phyloP scores from a whole-genome alignment of 1,140 invertebrate species.

The Apis cerana region DNA sequence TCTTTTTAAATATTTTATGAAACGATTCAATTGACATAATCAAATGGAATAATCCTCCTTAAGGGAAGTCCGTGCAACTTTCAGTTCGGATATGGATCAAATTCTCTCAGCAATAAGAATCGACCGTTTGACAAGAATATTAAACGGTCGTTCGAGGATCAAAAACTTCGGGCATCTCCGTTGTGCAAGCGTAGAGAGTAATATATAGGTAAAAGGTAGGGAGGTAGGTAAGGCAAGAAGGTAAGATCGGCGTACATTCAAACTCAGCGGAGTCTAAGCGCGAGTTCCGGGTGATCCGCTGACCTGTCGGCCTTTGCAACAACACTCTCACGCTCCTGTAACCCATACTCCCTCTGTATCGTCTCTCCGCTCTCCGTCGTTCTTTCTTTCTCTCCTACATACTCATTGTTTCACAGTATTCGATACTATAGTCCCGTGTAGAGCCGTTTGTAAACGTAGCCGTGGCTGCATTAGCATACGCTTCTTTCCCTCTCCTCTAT shows the following conservation, averaged over 20 bases:
- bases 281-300: conserved; percentile 82
- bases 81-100: background rate
- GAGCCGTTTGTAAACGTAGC: conserved; percentile 65
- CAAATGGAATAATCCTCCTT: too few species aligned
- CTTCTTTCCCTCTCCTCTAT: conserved; percentile 52
- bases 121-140: conserved; percentile 26
- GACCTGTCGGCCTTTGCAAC: conserved; percentile 82
- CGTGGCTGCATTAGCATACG: conserved; percentile 64
- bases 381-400: conserved; percentile 59
- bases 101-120: background rate
- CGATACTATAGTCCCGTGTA: conserved; percentile 64
- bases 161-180: conserved; percentile 50
- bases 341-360: conserved; percentile 80
- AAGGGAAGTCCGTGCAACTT: background rate
- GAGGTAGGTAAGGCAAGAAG: conserved; percentile 70
- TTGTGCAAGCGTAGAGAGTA: conserved; percentile 53
- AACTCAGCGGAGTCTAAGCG: conserved; percentile 79
- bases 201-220: conserved; percentile 54
- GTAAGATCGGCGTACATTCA: conserved; percentile 75
- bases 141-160: conserved; percentile 36
- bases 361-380: conserved; percentile 67
- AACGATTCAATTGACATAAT: too few species aligned
- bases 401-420: conserved; percentile 63
- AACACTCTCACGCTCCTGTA: conserved; percentile 82
- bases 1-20: too few species aligned